phyloP scores from a whole-genome alignment of 92 coral and sea anemone species.

The Zoanthus solanderi region DNA sequence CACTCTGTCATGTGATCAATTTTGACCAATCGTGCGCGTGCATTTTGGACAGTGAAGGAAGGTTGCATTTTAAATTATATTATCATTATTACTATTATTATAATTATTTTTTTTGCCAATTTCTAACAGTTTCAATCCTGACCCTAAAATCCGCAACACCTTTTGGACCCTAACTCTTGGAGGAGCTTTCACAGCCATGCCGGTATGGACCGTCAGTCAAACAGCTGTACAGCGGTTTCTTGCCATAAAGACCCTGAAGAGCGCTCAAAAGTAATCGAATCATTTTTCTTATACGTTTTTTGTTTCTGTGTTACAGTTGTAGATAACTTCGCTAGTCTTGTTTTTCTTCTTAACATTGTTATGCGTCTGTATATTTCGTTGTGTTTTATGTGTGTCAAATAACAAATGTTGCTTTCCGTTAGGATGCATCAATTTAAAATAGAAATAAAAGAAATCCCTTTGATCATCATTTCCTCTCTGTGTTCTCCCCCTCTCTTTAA shows the following conservation, averaged over 20 bases:
- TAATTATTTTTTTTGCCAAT: not conserved
- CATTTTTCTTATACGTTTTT: not conserved
- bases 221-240: slow-evolving; percentile 96
- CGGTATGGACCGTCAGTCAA: slow-evolving; percentile 97
- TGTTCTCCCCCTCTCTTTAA: too few species aligned
- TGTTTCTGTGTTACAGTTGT: too few species aligned
- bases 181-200: slow-evolving; percentile 93
- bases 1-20: too few species aligned
- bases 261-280: slow-evolving; percentile 35
- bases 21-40: too few species aligned
- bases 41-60: too few species aligned
- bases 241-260: slow-evolving; percentile 66
- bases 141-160: not conserved
- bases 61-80: too few species aligned
- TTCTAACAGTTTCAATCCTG: not conserved
- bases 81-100: not conserved
- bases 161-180: not conserved
- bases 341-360: not conserved
- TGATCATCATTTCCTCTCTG: too few species aligned
- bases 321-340: too few species aligned
- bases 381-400: too few species aligned
- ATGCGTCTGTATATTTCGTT: not conserved
- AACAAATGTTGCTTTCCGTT: too few species aligned
- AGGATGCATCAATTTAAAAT: too few species aligned
- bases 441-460: too few species aligned